A percentile compares a stretch with the other conserved stretches of the same genome.
phyloP scores from a whole-genome alignment of 2,113 vertebrate species.

The Equus quagga region DNA sequence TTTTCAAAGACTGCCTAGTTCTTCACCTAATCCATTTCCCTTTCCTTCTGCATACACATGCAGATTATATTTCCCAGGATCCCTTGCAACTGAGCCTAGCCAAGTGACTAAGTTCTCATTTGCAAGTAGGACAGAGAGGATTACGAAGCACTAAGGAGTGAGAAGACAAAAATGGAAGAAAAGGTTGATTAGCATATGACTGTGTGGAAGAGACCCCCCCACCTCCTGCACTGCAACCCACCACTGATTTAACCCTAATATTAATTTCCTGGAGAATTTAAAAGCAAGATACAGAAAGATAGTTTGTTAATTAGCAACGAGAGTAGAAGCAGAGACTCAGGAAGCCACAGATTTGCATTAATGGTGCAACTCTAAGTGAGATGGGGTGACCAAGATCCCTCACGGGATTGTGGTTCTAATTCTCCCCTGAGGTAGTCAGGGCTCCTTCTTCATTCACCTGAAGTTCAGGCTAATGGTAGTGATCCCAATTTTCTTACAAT shows the following conservation, averaged over 20 bases:
- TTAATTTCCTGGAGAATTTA: not conserved
- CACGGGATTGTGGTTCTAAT: not conserved
- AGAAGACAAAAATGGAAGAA: not conserved
- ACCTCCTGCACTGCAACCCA: not conserved
- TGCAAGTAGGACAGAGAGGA: not conserved
- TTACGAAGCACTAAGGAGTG: not conserved
- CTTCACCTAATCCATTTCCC: not conserved
- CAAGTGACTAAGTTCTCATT: not conserved
- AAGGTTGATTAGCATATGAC: not conserved
- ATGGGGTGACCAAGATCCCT: not conserved
- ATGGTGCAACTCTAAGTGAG: too few relatives aligned
- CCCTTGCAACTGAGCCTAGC: not conserved
- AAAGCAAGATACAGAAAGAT: not conserved
- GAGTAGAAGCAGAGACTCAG: not conserved
- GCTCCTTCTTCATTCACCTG: not conserved
- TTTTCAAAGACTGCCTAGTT: not conserved
- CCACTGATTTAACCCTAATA: not conserved
- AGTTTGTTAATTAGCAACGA: not conserved
- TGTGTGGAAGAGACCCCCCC: not conserved
- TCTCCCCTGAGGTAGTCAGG: not conserved
- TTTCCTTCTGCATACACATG: not conserved
- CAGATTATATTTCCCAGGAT: not conserved
- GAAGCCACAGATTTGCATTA: not conserved
- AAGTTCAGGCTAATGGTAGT: not conserved
- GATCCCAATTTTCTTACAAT: not conserved